A percentile compares a stretch with the other conserved stretches of the same genome.
Evolutionary conservation across 2,113 vertebrate species (phyloP).

Genomic region (Plecturocebus donacophilus): DNA sequence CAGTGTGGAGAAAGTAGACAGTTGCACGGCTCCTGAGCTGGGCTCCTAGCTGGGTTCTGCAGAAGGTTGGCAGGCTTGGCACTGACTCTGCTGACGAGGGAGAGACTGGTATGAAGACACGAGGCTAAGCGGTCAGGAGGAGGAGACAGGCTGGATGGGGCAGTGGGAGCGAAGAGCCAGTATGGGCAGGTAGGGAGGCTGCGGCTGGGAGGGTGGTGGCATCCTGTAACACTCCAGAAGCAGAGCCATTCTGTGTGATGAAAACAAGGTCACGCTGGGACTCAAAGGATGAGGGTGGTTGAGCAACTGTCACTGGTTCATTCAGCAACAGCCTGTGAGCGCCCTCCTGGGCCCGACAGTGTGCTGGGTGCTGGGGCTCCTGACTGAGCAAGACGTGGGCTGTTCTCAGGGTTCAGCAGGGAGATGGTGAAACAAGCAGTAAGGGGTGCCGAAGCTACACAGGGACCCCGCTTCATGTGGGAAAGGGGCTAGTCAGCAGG

Average conservation of each 20-base stretch:
- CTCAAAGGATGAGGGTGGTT: neutral
- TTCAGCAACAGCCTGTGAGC: neutral
- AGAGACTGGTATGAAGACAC: neutral
- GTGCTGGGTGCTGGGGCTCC: neutral
- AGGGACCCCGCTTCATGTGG: neutral
- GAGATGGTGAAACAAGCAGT: neutral
- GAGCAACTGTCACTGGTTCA: neutral
- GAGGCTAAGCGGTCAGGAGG: neutral
- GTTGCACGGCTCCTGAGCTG: neutral
- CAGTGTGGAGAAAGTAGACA: neutral
- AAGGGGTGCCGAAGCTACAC: neutral
- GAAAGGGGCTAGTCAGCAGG: neutral
- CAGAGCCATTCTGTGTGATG: neutral
- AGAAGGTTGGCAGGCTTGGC: neutral
- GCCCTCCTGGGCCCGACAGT: fast-evolving
- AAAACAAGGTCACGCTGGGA: neutral
- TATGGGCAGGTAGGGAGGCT: neutral
- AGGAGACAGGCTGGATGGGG: neutral
- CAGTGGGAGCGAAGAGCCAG: neutral
- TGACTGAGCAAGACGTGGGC: neutral
- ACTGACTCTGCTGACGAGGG: neutral
- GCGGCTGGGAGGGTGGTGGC: neutral
- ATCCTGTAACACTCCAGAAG: neutral
- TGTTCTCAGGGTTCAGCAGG: neutral
- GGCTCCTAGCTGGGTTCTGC: neutral